Conservation (phyloP, 2,888 invertebrate genomes). For the Drosophila buzzatii region DNA sequence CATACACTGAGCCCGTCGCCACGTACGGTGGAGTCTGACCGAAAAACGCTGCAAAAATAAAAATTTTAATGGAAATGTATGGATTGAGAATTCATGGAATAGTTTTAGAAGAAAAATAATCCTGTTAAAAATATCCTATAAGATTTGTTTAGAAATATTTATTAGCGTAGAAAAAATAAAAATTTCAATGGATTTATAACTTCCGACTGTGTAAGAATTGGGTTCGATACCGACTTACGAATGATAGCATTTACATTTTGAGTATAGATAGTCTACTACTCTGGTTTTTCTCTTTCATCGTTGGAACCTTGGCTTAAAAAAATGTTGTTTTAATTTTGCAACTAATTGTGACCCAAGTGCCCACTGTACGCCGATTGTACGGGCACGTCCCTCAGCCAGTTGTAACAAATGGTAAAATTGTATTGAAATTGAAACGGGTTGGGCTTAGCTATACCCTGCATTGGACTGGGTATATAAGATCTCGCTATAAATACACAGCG, state of each 20-base stretch:
- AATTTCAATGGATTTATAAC: neutral
- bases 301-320: neutral
- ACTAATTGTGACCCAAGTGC: neutral
- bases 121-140: neutral
- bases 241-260: neutral
- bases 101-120: neutral
- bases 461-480: neutral
- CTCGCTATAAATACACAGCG: neutral
- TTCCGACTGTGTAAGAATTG: neutral
- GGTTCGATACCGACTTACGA: neutral
- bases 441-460: slow-evolving; percentile 42
- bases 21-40: neutral
- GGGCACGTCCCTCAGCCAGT: slow-evolving; percentile 52
- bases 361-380: slow-evolving; percentile 26
- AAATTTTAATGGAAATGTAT: neutral
- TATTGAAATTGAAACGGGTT: slow-evolving; percentile 80
- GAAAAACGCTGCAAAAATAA: neutral
- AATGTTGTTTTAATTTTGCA: neutral
- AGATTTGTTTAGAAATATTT: neutral
- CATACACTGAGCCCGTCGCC: slow-evolving; percentile 30
- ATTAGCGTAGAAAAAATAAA: neutral
- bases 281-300: neutral
- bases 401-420: slow-evolving; percentile 76
- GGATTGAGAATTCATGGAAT: neutral
- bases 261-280: neutral